Evolutionary conservation across 2,888 invertebrate genomes (phyloP).

Genomic region (Plemyria rubiginata): DNA sequence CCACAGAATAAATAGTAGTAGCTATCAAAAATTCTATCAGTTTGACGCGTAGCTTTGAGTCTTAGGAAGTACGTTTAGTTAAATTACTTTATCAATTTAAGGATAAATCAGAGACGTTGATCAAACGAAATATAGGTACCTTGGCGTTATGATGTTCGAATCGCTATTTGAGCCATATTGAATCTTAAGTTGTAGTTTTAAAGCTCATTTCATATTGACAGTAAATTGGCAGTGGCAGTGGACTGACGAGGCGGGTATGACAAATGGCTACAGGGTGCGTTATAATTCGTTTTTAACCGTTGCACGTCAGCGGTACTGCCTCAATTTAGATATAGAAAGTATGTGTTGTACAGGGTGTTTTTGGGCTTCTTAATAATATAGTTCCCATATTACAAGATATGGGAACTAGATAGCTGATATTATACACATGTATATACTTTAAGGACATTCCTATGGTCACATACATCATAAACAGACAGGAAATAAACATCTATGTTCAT

Average conservation of each 20-base stretch:
- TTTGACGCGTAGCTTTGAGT: not conserved
- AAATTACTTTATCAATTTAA: not conserved
- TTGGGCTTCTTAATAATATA: not conserved
- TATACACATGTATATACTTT: no score
- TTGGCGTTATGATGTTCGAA: no score
- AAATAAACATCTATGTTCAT: no score
- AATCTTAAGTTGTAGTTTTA: not conserved
- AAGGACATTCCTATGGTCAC: no score
- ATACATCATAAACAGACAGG: no score
- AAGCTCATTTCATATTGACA: constrained; percentile 3
- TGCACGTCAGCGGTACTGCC: constrained; percentile 71
- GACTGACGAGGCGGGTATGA: constrained; percentile 56
- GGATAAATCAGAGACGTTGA: not conserved
- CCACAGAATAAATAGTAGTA: constrained; percentile 9
- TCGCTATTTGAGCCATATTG: not conserved
- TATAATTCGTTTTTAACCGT: constrained; percentile 81
- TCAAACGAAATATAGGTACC: not conserved
- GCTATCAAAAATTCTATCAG: not conserved
- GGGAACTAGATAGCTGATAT: no score
- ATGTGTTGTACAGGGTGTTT: constrained; percentile 47
- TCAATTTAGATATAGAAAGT: constrained; percentile 50
- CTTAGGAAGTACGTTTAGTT: not conserved
- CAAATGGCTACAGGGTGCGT: constrained; percentile 76
- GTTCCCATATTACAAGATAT: no score
- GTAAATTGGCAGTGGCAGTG: constrained; percentile 7